Percentiles rank a stretch among this genome's conserved stretches.
These are phyloP conservation scores for Heterodera filipjevi DNA, from an alignment of 2,888 invertebrate species.

Conservation along the genomic window DNA sequence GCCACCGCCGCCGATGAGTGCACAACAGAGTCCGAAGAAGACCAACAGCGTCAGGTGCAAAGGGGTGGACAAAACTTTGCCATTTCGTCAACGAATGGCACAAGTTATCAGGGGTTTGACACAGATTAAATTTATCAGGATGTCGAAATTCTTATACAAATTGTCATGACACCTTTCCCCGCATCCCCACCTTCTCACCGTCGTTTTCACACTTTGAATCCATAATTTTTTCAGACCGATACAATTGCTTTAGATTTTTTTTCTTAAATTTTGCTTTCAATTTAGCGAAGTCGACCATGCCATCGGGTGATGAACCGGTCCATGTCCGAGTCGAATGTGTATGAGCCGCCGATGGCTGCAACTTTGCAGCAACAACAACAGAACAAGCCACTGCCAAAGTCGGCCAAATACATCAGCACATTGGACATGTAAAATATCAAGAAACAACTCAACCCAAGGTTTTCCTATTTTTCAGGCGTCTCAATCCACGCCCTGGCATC, in stretches of 20 bases:
- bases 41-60: background rate
- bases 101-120: too few relatives aligned
- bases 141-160: too few relatives aligned
- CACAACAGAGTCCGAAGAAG: background rate
- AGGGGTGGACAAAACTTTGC: background rate
- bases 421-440: constrained; percentile 25
- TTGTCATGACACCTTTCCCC: too few relatives aligned
- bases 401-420: constrained; percentile 19
- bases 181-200: too few relatives aligned
- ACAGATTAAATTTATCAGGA: too few relatives aligned
- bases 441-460: background rate
- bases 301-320: constrained; percentile 36
- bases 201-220: too few relatives aligned
- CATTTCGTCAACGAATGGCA: too few relatives aligned
- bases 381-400: constrained; percentile 3
- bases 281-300: constrained; percentile 4
- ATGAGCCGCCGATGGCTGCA: background rate
- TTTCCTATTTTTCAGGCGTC: constrained; percentile 7
- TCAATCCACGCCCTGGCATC: constrained; percentile 30
- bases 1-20: background rate
- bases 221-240: too few relatives aligned
- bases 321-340: constrained; percentile 33
- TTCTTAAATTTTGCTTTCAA: too few relatives aligned
- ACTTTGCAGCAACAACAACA: constrained; percentile 2
- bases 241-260: too few relatives aligned